phyloP scores from a whole-genome alignment of 2,113 vertebrate species.

The Ondatra zibethicus region DNA sequence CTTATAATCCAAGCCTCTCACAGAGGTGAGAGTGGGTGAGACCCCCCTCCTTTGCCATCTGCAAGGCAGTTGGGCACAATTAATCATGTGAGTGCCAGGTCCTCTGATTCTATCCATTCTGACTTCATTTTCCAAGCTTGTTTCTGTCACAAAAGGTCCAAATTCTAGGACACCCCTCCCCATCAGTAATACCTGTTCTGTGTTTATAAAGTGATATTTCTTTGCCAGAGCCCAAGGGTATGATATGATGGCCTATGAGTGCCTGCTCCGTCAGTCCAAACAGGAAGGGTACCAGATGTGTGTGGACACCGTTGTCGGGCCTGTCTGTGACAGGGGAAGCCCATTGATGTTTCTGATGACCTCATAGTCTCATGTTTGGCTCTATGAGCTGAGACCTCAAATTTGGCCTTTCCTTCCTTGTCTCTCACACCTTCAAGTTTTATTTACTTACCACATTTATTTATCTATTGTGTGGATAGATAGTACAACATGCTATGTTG shows the following conservation, averaged over 20 bases:
- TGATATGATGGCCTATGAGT: no score
- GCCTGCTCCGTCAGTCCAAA: no score
- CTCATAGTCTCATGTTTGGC: background rate
- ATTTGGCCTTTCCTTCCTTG: rapidly evolving
- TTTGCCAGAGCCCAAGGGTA: no score
- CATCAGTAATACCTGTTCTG: background rate
- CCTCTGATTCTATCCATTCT: background rate
- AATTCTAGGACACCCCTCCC: rapidly evolving
- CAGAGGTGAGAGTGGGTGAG: background rate
- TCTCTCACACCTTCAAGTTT: background rate
- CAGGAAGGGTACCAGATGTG: no score
- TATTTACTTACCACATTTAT: background rate
- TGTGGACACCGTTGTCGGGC: background rate
- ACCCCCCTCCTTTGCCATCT: background rate
- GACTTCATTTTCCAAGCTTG: background rate
- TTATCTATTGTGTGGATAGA: no score
- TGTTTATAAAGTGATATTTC: no score
- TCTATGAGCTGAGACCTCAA: background rate
- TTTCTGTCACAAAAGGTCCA: background rate
- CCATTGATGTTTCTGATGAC: background rate
- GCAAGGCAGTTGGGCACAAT: background rate
- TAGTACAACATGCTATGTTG: background rate
- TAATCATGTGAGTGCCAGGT: background rate
- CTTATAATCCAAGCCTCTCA: background rate
- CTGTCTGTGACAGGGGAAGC: background rate